phyloP scores from a whole-genome alignment of 2,888 invertebrate species.

The Drosophila leonis region DNA sequence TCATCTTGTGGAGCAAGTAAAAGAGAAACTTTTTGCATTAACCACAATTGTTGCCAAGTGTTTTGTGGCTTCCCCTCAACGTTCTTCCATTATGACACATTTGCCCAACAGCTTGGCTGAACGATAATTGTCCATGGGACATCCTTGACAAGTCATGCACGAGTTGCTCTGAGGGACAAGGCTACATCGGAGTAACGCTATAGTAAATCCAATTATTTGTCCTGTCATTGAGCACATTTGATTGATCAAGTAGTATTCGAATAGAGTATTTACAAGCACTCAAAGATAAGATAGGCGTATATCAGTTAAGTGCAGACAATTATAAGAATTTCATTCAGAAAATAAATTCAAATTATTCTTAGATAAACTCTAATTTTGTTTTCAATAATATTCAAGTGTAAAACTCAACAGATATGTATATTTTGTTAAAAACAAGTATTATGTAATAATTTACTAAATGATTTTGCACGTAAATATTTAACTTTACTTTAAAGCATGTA shows the following conservation, averaged over 20 bases:
- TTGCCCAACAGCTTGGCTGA: constrained; percentile 45
- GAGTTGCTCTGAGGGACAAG: constrained; percentile 39
- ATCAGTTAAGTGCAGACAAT: neutral
- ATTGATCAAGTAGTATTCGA: constrained; percentile 34
- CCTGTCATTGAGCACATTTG: constrained; percentile 23
- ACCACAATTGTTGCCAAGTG: constrained; percentile 42
- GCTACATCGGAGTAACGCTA: constrained; percentile 32
- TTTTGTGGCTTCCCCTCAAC: neutral
- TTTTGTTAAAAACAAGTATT: no score
- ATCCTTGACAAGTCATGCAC: constrained; percentile 56
- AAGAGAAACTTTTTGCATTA: constrained; percentile 38
- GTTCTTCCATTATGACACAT: constrained; percentile 63
- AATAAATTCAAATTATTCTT: no score
- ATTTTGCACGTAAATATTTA: no score
- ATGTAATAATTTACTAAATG: no score
- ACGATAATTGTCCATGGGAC: constrained; percentile 68
- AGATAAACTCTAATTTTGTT: no score
- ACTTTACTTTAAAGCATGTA: no score
- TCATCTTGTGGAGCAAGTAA: constrained; percentile 13
- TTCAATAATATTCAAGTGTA: no score
- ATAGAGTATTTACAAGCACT: neutral
- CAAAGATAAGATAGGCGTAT: no score
- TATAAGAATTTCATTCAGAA: no score
- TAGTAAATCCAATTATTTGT: constrained; percentile 18
- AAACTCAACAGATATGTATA: no score